Percentiles rank a stretch among this genome's conserved stretches.
These are phyloP conservation scores for Sceliomorpha sp. DNA, from an alignment of 2,888 invertebrate genomes.

Conservation along the genomic window DNA sequence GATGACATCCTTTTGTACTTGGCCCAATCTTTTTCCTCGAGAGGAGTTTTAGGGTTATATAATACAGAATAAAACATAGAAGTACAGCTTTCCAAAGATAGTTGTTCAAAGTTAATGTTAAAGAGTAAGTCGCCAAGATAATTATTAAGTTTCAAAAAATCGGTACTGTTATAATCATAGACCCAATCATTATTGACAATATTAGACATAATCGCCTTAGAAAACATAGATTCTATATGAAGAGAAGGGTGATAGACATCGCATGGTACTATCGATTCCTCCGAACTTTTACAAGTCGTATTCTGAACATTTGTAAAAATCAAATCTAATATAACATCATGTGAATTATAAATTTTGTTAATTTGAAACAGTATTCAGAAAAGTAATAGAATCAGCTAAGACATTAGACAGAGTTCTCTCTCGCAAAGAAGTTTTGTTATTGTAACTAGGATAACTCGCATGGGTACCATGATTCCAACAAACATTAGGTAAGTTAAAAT, in stretches of 20 bases:
- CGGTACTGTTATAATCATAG: too few species aligned
- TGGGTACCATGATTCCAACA: background rate
- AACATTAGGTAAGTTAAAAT: slow-evolving; percentile 13
- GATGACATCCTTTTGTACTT: too few species aligned
- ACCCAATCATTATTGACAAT: too few species aligned
- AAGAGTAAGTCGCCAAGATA: too few species aligned
- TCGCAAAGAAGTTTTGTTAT: background rate
- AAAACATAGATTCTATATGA: background rate
- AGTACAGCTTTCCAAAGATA: too few species aligned
- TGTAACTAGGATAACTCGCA: background rate
- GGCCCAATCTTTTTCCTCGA: too few species aligned
- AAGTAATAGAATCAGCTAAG: background rate
- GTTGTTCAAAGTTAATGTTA: too few species aligned
- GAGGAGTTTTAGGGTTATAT: too few species aligned
- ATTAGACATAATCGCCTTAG: too few species aligned
- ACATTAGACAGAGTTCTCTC: background rate
- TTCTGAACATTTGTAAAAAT: background rate
- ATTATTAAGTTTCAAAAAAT: too few species aligned
- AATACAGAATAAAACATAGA: too few species aligned
- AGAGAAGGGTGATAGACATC: slow-evolving; percentile 1
- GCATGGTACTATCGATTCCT: background rate
- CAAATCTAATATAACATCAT: background rate
- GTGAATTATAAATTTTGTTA: background rate
- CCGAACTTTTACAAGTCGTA: background rate
- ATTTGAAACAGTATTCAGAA: background rate